A percentile compares a stretch with the other conserved stretches of the same genome.
Evolutionary conservation across 1,140 invertebrate species (phyloP).

Genomic region (Cherax destructor): DNA sequence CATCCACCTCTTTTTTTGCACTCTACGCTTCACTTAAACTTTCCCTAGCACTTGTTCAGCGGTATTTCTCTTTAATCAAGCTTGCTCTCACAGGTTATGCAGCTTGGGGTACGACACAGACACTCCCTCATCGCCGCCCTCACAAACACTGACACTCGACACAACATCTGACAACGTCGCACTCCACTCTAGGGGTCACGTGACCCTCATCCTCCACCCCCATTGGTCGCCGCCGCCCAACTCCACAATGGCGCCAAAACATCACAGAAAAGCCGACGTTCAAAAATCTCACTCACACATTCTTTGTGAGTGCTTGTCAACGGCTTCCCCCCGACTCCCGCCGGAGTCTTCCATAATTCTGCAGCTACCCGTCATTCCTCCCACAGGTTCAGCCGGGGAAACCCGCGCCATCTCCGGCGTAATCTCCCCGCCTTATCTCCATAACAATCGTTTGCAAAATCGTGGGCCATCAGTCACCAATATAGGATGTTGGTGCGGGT

Average conservation of each 20-base stretch:
- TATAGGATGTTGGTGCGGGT: conserved; percentile 27
- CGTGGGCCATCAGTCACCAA: conserved; percentile 54
- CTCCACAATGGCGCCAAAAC: conserved; percentile 59
- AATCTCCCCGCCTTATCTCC: conserved; percentile 32
- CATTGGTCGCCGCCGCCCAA: conserved; percentile 29
- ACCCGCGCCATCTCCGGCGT: neutral
- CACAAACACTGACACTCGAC: conserved; percentile 46
- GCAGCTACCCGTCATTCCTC: too few relatives aligned
- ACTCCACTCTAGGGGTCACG: conserved; percentile 44
- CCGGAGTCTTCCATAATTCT: too few relatives aligned
- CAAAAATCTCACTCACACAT: conserved; percentile 52
- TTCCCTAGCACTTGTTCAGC: conserved; percentile 19
- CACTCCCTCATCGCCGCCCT: conserved; percentile 31
- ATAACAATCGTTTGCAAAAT: conserved; percentile 59
- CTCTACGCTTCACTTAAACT: conserved; percentile 17
- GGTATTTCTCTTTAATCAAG: neutral
- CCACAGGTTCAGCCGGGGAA: neutral
- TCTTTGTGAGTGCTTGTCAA: conserved; percentile 50
- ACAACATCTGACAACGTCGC: conserved; percentile 57
- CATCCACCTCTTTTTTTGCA: conserved; percentile 33
- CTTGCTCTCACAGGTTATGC: conserved; percentile 20
- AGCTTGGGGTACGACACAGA: conserved; percentile 27
- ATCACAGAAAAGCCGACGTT: conserved; percentile 59
- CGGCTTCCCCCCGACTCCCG: conserved; percentile 13
- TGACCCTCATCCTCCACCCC: conserved; percentile 19